phyloP scores from a whole-genome alignment of 2,888 invertebrate genomes.

The Amiota minor region DNA sequence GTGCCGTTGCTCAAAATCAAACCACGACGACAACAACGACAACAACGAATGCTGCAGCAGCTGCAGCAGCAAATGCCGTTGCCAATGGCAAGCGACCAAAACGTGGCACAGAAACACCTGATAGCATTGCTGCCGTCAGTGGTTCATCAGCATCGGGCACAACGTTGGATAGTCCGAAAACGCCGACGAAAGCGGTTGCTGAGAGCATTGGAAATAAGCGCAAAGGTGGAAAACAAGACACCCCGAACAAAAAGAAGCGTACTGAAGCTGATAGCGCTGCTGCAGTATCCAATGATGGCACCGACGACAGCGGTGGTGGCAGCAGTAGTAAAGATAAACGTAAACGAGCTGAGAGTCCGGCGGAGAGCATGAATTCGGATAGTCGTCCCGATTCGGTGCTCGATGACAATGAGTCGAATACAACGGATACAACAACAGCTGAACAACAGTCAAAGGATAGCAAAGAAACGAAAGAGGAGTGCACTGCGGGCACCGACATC shows the following conservation, averaged over 20 bases:
- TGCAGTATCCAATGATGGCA: constrained; percentile 47
- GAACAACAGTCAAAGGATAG: constrained; percentile 73
- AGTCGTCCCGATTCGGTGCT: constrained; percentile 83
- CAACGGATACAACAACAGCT: constrained; percentile 70
- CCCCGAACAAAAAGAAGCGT: constrained; percentile 77
- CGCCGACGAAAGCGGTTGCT: constrained; percentile 63
- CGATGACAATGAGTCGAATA: constrained; percentile 76
- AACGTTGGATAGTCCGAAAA: constrained; percentile 74
- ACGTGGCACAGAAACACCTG: constrained; percentile 78
- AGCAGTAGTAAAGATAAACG: constrained; percentile 75
- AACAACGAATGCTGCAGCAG: constrained; percentile 33
- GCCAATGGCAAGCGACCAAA: constrained; percentile 76
- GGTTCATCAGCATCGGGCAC: constrained; percentile 46
- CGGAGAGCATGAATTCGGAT: constrained; percentile 88
- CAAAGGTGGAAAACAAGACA: constrained; percentile 74
- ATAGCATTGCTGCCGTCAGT: constrained; percentile 64
- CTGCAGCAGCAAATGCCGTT: constrained; percentile 58
- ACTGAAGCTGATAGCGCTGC: constrained; percentile 70
- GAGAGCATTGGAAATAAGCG: constrained; percentile 70
- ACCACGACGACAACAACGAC: constrained; percentile 45
- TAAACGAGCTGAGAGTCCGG: constrained; percentile 80
- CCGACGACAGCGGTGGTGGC: constrained; percentile 51
- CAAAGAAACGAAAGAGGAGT: constrained; percentile 70
- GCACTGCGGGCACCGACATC: constrained; percentile 55
- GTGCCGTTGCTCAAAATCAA: constrained; percentile 53